Conservation (phyloP, 1,140 invertebrate species). For the Alviniconcha marisindica region DNA sequence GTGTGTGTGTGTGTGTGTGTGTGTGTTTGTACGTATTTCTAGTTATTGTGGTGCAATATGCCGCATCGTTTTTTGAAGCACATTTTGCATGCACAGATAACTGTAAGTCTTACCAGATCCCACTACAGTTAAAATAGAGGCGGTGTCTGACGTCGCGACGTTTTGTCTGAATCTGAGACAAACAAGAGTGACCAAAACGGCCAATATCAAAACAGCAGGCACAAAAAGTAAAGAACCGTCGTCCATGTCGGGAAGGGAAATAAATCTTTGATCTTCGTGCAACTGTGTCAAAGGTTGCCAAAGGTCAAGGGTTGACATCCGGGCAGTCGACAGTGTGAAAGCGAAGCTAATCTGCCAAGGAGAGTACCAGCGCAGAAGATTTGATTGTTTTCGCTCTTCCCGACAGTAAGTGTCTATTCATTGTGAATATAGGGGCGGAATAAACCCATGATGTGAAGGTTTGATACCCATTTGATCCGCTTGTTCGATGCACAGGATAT, state of each 20-base stretch:
- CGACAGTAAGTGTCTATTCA: background rate
- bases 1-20: no score
- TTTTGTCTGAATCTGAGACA: background rate
- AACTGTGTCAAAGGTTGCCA: conserved; percentile 33
- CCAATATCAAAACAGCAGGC: conserved; percentile 15
- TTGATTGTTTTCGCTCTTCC: background rate
- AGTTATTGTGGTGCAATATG: no score
- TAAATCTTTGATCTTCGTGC: background rate
- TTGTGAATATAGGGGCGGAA: no score
- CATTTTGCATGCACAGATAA: no score
- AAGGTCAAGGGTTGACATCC: conserved; percentile 43
- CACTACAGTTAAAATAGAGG: conserved; percentile 44
- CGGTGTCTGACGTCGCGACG: background rate
- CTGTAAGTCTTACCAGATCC: conserved; percentile 49
- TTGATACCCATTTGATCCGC: no score
- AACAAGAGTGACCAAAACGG: conserved; percentile 5
- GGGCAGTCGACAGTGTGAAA: conserved; percentile 38
- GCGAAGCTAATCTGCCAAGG: conserved; percentile 26
- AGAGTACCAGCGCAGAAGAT: background rate
- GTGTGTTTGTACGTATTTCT: no score
- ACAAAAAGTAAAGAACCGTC: background rate
- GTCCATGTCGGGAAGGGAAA: conserved; percentile 1
- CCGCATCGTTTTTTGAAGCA: no score
- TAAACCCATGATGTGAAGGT: no score
- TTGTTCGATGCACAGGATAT: no score